phyloP scores from a whole-genome alignment of 1,140 invertebrate genomes.

The Drosophila ogumai region DNA sequence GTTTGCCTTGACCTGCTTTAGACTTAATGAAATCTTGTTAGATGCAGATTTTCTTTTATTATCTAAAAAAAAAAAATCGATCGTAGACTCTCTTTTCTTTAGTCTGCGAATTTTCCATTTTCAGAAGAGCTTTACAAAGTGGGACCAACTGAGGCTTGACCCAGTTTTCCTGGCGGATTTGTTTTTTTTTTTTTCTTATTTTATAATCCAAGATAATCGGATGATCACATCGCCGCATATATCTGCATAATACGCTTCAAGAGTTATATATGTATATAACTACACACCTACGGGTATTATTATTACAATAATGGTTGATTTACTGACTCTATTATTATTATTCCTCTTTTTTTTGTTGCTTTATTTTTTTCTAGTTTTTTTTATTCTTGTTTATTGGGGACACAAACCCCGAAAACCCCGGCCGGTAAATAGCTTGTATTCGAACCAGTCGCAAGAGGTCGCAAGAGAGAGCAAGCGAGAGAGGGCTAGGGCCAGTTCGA shows the following conservation, averaged over 20 bases:
- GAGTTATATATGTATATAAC: background rate
- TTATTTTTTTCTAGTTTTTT: background rate
- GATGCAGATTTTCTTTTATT: background rate
- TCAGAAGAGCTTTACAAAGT: background rate
- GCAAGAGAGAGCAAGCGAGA: slow-evolving; percentile 13
- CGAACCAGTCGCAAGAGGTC: slow-evolving; percentile 37
- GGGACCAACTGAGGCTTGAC: slow-evolving; percentile 52
- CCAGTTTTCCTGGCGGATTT: slow-evolving; percentile 9
- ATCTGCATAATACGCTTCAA: slow-evolving; percentile 43
- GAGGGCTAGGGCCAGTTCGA: background rate
- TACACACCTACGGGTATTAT: background rate
- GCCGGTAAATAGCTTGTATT: slow-evolving; percentile 18
- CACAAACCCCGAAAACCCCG: slow-evolving; percentile 55
- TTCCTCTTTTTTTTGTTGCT: background rate
- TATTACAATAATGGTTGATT: slow-evolving; percentile 38
- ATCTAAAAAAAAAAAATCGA: background rate
- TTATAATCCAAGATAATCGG: slow-evolving; percentile 63
- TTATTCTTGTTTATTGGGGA: slow-evolving; percentile 57
- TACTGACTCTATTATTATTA: slow-evolving; percentile 23
- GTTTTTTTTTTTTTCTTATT: background rate
- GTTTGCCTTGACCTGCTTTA: slow-evolving; percentile 4
- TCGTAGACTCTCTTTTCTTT: background rate
- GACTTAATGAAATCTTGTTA: too few relatives aligned
- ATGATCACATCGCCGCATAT: slow-evolving; percentile 36
- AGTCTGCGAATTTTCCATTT: slow-evolving; percentile 16